Conservation (phyloP, 2,797 vertebrate genomes). For the Bradypodion ventrale region DNA sequence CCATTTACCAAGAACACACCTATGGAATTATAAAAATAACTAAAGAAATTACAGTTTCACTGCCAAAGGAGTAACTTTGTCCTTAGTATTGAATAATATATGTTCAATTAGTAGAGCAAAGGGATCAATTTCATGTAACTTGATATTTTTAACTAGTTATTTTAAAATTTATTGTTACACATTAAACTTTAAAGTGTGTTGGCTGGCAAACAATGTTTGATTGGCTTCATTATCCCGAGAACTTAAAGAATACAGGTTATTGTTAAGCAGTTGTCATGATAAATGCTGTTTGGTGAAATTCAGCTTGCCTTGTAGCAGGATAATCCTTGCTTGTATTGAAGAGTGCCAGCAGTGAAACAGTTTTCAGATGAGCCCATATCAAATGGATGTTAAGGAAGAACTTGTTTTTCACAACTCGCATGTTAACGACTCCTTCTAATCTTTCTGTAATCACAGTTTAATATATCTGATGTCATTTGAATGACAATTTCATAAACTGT, state of each 20-base stretch:
- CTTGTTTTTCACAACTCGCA: background rate
- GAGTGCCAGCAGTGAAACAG: background rate
- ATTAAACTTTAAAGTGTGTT: no score
- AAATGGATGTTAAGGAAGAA: background rate
- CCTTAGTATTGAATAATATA: background rate
- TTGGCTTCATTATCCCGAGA: background rate
- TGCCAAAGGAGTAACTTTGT: background rate
- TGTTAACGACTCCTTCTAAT: background rate
- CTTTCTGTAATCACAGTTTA: background rate
- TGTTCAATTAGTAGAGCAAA: no score
- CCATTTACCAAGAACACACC: no score
- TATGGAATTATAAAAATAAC: background rate
- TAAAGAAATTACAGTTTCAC: background rate
- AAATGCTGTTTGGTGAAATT: background rate
- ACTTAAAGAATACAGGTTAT: background rate
- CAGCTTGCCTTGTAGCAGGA: background rate
- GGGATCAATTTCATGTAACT: no score
- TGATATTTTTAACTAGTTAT: no score
- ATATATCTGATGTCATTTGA: constrained; percentile 41
- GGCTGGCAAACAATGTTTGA: no score
- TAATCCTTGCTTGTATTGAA: background rate
- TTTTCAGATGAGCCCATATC: background rate
- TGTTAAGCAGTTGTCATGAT: background rate
- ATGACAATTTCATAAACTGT: constrained; percentile 53
- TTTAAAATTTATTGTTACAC: no score